Conservation (phyloP, 2,113 vertebrate genomes). For the Salvelinus namaycush region DNA sequence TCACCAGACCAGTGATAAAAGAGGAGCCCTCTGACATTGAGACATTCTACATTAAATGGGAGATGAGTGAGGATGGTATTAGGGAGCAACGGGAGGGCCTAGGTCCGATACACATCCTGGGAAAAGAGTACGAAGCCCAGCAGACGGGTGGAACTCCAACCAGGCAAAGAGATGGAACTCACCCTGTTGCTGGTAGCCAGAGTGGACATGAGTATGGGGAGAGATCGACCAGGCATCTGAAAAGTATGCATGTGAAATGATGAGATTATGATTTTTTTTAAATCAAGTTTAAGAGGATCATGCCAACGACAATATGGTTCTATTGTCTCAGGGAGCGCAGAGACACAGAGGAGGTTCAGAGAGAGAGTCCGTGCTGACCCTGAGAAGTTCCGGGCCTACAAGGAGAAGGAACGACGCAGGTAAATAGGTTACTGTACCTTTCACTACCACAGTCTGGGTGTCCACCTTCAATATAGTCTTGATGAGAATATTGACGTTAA, state of each 20-base stretch:
- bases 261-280: too few species aligned
- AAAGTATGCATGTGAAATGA: neutral
- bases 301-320: neutral
- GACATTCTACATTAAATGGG: conserved; percentile 37
- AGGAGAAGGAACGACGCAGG: conserved; percentile 44
- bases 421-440: neutral
- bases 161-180: too few species aligned
- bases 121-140: conserved; percentile 7
- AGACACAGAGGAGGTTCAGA: conserved; percentile 39
- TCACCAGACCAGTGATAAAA: conserved; percentile 21
- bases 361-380: conserved; percentile 44
- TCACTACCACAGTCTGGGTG: neutral
- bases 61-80: conserved; percentile 29
- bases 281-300: neutral
- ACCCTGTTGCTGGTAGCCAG: neutral
- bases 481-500: neutral
- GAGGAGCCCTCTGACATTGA: conserved; percentile 36
- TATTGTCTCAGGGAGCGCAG: conserved; percentile 17
- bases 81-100: conserved; percentile 6
- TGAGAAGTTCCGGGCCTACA: conserved; percentile 30
- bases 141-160: neutral
- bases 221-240: neutral
- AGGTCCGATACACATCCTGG: neutral
- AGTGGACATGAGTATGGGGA: neutral
- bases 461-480: neutral